Evolutionary conservation across 2,113 vertebrate genomes (phyloP), one percentile per base, ranked within the genome.

Genomic region (Toxotes jaculatrix): DNA sequence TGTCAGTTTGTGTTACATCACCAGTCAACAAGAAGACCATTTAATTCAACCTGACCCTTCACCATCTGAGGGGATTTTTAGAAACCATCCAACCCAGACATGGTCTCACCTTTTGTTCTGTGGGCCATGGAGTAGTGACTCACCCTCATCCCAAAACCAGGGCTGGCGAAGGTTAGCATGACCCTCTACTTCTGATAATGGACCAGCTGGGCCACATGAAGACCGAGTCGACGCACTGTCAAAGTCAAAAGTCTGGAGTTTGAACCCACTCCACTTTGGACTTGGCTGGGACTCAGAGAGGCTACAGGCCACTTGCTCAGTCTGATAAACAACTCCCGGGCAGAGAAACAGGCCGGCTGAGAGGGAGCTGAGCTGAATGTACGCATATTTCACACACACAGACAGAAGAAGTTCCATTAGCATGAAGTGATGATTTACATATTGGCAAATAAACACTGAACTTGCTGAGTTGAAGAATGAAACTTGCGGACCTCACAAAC

Each of bases 261-360:
- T 90, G 82, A 89, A 91, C 85, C 23, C 57, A 12, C 21, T 88
- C 74, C 79, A 88, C 86, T 86, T 85, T 83, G 79, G 81, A 89
- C 84, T 88, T 89, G 88, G 90, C 91, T 68, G 82, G 9, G 53
- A 19, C 60, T 86, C 87, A 88, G 77, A 77, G 77, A 90, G 83
- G 83, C 59, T 70, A 82, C 74, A 86, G 85, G 84, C 82, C 85
- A 76, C 67, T 82, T 40, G 72, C 73, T 70, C 77, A n/a, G 77
- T 59, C 85, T 68, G 78, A 87, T 87, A 91, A 94, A 92, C 90
- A 94, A 87, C 55, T 62, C 49, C 77, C 36, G 45, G 56, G 34
- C 31, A 82, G 42, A 71, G 66, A 83, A 64, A 21, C 3, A 62
- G 42, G 70, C 47, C 2, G 36, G 57, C 38, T 36, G 75, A 64